Base-by-base conservation (phyloP, 2,888 invertebrate species). In the Pristionchus exspectatus region DNA sequence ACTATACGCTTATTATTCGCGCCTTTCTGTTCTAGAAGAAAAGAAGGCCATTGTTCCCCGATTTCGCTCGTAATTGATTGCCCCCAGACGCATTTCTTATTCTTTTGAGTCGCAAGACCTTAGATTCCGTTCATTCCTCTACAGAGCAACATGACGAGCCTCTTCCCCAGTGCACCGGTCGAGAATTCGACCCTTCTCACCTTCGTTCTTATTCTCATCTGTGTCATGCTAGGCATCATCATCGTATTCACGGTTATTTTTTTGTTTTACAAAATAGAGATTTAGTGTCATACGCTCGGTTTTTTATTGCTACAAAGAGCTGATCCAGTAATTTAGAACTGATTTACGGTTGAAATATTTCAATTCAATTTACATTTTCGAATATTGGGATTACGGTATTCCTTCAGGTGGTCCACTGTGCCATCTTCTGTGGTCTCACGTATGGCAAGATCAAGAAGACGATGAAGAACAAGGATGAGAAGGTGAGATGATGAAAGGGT, bases 391-490 rank as follows among this genome's bases (percentile, higher is more conserved):
- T 50, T 50, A 50, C 44, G 44, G 44, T 50, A 50, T 3, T 38
- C 21, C n/a, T 74, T 38, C 5, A 81, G 81, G 27, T 88, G 33
- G 56, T 88, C 12, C 87, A 88, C 38, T 88, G 87, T 56, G 74
- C 33, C 14, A 59, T 88, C 74, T 88, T 88, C 87, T 88, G 87
- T 74, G 74, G 87, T 21, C 38, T 88, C 18, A 56, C 87, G 24
- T 38, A 24, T 33, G 69, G 87, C 10, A 63, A 87, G 33, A 38
- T 69, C 30, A 87, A 14, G 33, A 66, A 18, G 87, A 16, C 44
- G n/a, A 81, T 81, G 50, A 81, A 50, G 12, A 21, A 38, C 33
- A 81, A n/a, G 12, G 21, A 38, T 38, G 38, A 38, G 38, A 38
- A 50, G 50, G 81, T 81, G 81, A 81, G 50, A 33, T 14, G 7